Conservation (phyloP, 1,140 invertebrate genomes). For the Samia ricini region DNA sequence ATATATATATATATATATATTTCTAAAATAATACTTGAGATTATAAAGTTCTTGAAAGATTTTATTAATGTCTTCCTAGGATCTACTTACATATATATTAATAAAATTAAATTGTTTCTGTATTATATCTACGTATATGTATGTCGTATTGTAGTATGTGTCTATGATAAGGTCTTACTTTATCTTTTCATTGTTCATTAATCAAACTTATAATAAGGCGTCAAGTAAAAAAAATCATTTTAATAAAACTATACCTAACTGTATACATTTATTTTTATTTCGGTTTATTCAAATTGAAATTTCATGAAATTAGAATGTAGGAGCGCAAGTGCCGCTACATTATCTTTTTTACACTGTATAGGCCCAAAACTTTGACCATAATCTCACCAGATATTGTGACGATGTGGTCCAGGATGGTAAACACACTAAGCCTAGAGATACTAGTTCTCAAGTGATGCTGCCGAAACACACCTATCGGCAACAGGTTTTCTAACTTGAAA, state of each 20-base stretch:
- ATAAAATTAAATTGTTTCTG: background rate
- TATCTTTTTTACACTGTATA: no score
- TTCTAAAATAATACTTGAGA: background rate
- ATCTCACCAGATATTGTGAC: no score
- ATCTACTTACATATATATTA: background rate
- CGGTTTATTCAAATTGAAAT: no score
- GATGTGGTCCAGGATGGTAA: no score
- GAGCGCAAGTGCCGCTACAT: no score
- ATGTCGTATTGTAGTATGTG: background rate
- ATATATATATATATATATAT: background rate
- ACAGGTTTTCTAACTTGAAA: no score
- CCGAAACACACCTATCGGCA: no score
- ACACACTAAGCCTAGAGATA: no score
- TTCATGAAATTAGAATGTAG: no score
- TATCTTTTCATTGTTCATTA: background rate
- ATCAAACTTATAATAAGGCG: background rate
- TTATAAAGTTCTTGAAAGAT: background rate
- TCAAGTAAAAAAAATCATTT: constrained; percentile 20
- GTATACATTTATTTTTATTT: constrained; percentile 18
- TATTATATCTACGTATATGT: background rate
- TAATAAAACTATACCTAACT: constrained; percentile 38
- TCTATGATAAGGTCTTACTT: background rate
- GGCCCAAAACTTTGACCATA: no score
- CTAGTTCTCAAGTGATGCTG: no score
- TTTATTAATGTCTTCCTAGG: background rate